phyloP scores from a whole-genome alignment of 2,797 vertebrate species.

The Galago senegalensis region DNA sequence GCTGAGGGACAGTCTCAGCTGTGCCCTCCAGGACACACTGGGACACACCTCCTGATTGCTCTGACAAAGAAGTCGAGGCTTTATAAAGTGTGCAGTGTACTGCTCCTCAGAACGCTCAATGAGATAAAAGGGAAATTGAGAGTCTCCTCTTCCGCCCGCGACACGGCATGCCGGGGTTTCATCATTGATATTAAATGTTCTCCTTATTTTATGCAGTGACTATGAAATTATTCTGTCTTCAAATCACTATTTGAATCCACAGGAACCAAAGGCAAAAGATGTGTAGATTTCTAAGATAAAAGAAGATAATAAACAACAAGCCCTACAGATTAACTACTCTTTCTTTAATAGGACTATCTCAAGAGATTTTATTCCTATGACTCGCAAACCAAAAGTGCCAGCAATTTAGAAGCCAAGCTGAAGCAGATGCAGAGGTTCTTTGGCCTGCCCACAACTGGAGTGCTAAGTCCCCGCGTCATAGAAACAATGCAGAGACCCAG shows the following conservation, averaged over 20 bases:
- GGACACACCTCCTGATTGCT: background rate
- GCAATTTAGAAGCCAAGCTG: slow-evolving; percentile 86
- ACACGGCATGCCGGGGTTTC: background rate
- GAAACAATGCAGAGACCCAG: slow-evolving; percentile 89
- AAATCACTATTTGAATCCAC: background rate
- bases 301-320: background rate
- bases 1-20: background rate
- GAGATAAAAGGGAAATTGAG: background rate
- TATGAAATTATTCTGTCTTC: background rate
- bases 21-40: background rate
- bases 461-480: slow-evolving; percentile 86
- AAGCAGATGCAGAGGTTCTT: slow-evolving; percentile 93
- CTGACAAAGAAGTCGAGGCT: background rate
- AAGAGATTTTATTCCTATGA: slow-evolving; percentile 88
- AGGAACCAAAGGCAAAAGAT: background rate
- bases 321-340: slow-evolving; percentile 24
- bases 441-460: slow-evolving; percentile 91
- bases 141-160: background rate
- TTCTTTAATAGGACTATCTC: slow-evolving; percentile 89
- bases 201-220: background rate
- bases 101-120: too few species aligned
- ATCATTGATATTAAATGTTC: background rate
- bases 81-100: too few species aligned
- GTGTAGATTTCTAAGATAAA: background rate
- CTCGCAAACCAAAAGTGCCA: slow-evolving; percentile 54